Percentiles rank a stretch among this genome's conserved stretches.
Evolutionary conservation across 64 coral and sea anemone species (phyloP).

Genomic region (Anthopleura sola): DNA sequence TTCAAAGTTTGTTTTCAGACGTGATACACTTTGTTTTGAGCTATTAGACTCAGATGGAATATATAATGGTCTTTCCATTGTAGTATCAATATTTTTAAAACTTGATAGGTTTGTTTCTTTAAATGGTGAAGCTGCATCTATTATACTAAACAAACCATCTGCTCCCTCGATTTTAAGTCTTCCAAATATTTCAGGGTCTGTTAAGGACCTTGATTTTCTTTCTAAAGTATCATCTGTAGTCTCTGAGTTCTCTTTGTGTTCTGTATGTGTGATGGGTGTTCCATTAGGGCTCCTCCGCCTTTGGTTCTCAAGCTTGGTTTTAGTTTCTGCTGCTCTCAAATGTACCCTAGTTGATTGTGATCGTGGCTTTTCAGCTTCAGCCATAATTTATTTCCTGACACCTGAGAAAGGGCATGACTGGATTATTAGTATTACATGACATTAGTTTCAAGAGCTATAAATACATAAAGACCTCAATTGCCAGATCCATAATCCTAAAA

Average conservation of each 20-base stretch:
- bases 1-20: neutral
- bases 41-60: neutral
- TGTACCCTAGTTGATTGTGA: neutral
- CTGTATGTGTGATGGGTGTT: neutral
- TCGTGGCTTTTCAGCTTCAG: conserved; percentile 4
- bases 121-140: neutral
- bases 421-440: neutral
- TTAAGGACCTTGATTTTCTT: neutral
- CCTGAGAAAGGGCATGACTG: neutral
- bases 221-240: neutral
- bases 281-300: neutral
- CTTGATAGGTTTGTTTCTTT: neutral
- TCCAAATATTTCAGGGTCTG: neutral
- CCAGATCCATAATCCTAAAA: neutral
- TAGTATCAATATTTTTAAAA: neutral
- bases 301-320: neutral
- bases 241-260: neutral
- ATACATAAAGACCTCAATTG: neutral
- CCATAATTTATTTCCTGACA: conserved; percentile 11
- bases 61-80: neutral
- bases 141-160: conserved; percentile 1
- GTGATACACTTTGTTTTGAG: neutral
- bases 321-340: neutral
- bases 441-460: neutral
- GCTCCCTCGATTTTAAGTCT: neutral